Conservation (phyloP, 2,888 invertebrate genomes). For the Desoria tigrina region DNA sequence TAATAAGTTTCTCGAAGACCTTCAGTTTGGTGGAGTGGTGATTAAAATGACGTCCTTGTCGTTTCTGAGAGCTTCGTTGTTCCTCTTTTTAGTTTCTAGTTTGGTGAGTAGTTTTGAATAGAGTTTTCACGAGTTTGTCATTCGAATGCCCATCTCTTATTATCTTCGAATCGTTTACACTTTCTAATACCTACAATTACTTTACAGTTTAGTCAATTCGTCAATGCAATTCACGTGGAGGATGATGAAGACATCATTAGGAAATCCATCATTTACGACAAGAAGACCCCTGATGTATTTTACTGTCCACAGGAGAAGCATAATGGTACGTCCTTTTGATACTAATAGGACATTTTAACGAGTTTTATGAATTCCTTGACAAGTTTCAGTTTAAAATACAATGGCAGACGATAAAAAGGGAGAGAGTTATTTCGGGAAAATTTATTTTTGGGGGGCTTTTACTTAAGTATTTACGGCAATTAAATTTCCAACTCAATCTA, state of each 20-base stretch:
- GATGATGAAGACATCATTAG: conserved; percentile 66
- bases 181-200: too few species aligned
- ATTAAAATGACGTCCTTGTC: too few species aligned
- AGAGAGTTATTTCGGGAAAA: conserved; percentile 3
- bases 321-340: conserved; percentile 59
- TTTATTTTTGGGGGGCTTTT: neutral
- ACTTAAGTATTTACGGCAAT: neutral
- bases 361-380: conserved; percentile 8
- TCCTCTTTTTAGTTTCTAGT: too few species aligned
- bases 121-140: too few species aligned
- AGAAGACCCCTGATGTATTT: conserved; percentile 76
- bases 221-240: conserved; percentile 22
- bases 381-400: too few species aligned
- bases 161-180: too few species aligned
- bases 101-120: too few species aligned
- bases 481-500: neutral
- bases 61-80: too few species aligned
- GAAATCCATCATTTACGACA: conserved; percentile 76
- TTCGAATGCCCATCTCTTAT: too few species aligned
- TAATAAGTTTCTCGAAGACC: too few species aligned
- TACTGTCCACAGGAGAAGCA: conserved; percentile 77
- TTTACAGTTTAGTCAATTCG: neutral
- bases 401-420: neutral
- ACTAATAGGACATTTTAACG: neutral
- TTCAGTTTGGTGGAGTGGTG: too few species aligned